Base-by-base conservation (phyloP, 2,888 invertebrate species). In the Cataglyphis albicans region DNA sequence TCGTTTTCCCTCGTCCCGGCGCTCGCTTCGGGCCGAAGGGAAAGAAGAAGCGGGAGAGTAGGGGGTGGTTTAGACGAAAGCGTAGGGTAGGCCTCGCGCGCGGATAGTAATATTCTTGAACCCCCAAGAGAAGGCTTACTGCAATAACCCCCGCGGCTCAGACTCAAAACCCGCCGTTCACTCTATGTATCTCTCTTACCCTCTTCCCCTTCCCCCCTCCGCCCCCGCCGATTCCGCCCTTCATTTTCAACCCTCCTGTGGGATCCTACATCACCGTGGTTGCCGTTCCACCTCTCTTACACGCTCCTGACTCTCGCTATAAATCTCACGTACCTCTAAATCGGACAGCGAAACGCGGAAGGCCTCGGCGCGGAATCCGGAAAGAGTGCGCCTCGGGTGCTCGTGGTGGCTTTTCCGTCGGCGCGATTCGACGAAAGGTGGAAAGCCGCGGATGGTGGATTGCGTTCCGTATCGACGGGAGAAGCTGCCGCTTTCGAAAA, bases 61-160 rank as follows among this genome's bases (percentile, higher is more conserved):
- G 67, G 61, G 78, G 86, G 82, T 88, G 87, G 88, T 88, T 89
- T 90, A 88, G 85, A 86, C 70, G 88, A 88, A 84, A 87, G 88
- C 87, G 89, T 86, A 89, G 91, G 90, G 90, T 89, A 90, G 90
- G 91, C 91, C 88, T 88, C 44, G 55, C 88, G 88, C 89, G 86
- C 89, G 91, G 91, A 91, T 92, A 91, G 93, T 93, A 94, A 94
- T 94, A 94, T 94, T 94, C 92, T 92, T 93, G 92, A 94, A 94
- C 91, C 94, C 94, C 93, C 94, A 94, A 92, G 94, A 94, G 94
- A 92, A 94, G 94, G 94, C 94, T 94, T 94, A 94, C 93, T 93
- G 94, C 94, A 94, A 93, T 94, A 94, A 94, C 94, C 94, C 93
- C 92, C 92, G 90, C 93, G 93, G 93, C 93, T 93, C 92, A 91